phyloP scores from a whole-genome alignment of 2,797 vertebrate genomes.

The Chiloscyllium punctatum region DNA sequence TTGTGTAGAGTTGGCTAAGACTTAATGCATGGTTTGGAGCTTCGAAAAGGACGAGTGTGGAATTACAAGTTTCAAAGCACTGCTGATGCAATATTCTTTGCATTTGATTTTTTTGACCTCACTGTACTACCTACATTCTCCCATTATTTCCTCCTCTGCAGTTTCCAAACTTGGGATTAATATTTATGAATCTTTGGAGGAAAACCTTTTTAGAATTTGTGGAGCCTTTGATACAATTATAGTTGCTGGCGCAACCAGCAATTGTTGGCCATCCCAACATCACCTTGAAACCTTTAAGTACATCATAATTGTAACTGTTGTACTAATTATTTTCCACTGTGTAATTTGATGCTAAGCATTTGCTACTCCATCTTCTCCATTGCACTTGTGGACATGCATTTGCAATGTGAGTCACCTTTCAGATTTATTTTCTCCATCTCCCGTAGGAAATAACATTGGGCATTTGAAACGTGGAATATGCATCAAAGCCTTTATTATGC shows the following conservation, averaged over 20 bases:
- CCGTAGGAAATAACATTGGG: neutral
- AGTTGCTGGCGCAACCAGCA: neutral
- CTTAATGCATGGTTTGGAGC: neutral
- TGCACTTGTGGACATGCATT: neutral
- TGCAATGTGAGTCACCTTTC: neutral
- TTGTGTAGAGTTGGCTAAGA: neutral
- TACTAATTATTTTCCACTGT: neutral
- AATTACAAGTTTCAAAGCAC: neutral
- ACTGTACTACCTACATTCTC: neutral
- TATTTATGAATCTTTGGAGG: neutral
- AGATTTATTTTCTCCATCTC: neutral
- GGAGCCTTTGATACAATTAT: neutral
- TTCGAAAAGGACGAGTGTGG: neutral
- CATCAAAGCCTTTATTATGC: neutral
- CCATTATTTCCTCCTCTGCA: neutral
- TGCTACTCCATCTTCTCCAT: neutral
- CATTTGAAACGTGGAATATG: no score
- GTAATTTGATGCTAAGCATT: neutral
- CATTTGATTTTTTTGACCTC: neutral
- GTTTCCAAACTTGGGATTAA: neutral
- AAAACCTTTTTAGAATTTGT: neutral
- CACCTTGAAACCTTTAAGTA: neutral
- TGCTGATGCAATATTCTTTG: neutral
- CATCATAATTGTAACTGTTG: no score
- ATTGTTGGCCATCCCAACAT: neutral